phyloP scores from a whole-genome alignment of 2,888 invertebrate genomes.

The Malacosoma neustria region DNA sequence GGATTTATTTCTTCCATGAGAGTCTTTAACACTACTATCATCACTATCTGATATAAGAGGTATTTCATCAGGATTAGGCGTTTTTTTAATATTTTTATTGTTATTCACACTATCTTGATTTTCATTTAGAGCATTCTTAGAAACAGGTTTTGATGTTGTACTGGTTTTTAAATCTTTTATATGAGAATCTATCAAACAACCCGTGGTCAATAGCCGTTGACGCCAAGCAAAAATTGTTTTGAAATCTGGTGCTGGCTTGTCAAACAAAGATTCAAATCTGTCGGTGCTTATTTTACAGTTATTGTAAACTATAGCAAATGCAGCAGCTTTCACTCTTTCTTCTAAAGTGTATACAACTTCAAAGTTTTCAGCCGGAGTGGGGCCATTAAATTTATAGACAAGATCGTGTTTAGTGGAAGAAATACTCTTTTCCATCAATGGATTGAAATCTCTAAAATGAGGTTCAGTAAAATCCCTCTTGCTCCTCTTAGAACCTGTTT shows the following conservation, averaged over 20 bases:
- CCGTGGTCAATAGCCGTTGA: slow-evolving; percentile 47
- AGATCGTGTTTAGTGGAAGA: slow-evolving; percentile 59
- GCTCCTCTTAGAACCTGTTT: slow-evolving; percentile 42
- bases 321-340: slow-evolving; percentile 56
- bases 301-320: slow-evolving; percentile 56
- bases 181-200: slow-evolving; percentile 59
- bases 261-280: slow-evolving; percentile 50
- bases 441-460: slow-evolving; percentile 31
- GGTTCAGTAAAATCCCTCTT: slow-evolving; percentile 31
- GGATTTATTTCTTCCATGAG: slow-evolving; percentile 9
- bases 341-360: slow-evolving; percentile 54
- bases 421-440: slow-evolving; percentile 64
- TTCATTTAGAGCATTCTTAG: not conserved
- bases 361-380: slow-evolving; percentile 40
- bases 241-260: slow-evolving; percentile 66
- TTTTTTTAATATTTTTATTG: slow-evolving; percentile 20
- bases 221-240: slow-evolving; percentile 66
- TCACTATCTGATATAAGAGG: slow-evolving; percentile 42
- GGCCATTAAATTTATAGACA: slow-evolving; percentile 46
- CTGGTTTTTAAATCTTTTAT: slow-evolving; percentile 18
- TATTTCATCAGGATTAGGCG: slow-evolving; percentile 61
- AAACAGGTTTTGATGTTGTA: slow-evolving; percentile 8
- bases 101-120: slow-evolving; percentile 4
- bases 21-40: slow-evolving; percentile 25
- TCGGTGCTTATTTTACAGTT: slow-evolving; percentile 60